Percentiles rank a stretch among this genome's conserved stretches.
Evolutionary conservation across 2,797 vertebrate species (phyloP).

Genomic region (Sitta carolinensis): DNA sequence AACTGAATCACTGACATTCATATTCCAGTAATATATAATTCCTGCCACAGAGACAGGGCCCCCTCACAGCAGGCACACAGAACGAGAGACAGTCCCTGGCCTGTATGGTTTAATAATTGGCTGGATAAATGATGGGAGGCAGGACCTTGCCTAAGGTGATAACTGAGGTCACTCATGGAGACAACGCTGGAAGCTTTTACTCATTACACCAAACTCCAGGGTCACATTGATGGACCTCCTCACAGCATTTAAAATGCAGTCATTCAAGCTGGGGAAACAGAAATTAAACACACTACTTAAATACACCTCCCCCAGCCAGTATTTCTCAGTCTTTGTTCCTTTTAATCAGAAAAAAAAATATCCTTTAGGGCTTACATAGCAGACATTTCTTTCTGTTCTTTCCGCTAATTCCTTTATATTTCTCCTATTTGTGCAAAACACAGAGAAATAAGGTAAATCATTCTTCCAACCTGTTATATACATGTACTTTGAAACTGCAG

Average conservation of each 20-base stretch:
- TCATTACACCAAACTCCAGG: neutral
- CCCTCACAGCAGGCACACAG: neutral
- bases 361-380: neutral
- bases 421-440: neutral
- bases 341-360: neutral
- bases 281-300: neutral
- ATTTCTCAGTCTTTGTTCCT: neutral
- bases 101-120: neutral
- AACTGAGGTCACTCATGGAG: neutral
- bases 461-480: neutral
- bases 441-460: neutral
- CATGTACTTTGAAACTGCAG: neutral
- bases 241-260: neutral
- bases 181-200: neutral
- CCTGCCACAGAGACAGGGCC: neutral
- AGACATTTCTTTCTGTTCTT: neutral
- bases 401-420: neutral
- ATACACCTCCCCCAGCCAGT: neutral
- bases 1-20: neutral
- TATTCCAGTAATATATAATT: neutral
- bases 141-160: neutral
- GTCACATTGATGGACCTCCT: neutral
- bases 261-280: neutral
- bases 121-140: neutral
- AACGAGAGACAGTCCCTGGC: accelerated